Percentiles rank a stretch among this genome's conserved stretches.
Evolutionary conservation across 2,888 invertebrate species (phyloP).

Genomic region (Stictocephala bisonia): DNA sequence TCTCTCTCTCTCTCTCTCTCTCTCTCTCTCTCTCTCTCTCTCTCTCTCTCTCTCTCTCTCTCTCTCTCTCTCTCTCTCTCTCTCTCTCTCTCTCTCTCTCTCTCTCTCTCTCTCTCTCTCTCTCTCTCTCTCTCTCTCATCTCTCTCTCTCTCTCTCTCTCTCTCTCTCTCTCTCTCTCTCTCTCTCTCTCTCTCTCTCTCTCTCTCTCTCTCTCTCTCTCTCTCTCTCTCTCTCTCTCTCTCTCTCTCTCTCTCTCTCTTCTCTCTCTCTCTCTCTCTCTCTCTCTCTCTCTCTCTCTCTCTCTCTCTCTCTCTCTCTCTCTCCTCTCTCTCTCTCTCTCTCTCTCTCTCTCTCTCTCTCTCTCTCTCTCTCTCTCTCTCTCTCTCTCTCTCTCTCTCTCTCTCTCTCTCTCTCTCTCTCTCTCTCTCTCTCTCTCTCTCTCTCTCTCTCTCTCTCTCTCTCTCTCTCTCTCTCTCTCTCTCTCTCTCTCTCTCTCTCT

Average conservation of each 20-base stretch:
- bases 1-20: neutral
- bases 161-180: too few relatives aligned
- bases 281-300: constrained; percentile 12
- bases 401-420: constrained; percentile 43
- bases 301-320: constrained; percentile 11
- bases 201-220: constrained; percentile 3
- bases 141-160: too few relatives aligned
- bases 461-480: neutral
- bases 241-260: neutral
- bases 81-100: too few relatives aligned
- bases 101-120: too few relatives aligned
- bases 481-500: constrained; percentile 8
- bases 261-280: constrained; percentile 11
- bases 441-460: neutral
- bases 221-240: neutral
- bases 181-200: neutral
- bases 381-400: constrained; percentile 43
- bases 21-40: constrained; percentile 5
- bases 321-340: neutral
- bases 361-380: constrained; percentile 39
- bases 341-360: constrained; percentile 22
- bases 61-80: too few relatives aligned
- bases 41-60: too few relatives aligned
- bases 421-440: constrained; percentile 34
- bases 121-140: too few relatives aligned